Conservation (phyloP, 2,113 vertebrate species). For the Charadrius vociferus region DNA sequence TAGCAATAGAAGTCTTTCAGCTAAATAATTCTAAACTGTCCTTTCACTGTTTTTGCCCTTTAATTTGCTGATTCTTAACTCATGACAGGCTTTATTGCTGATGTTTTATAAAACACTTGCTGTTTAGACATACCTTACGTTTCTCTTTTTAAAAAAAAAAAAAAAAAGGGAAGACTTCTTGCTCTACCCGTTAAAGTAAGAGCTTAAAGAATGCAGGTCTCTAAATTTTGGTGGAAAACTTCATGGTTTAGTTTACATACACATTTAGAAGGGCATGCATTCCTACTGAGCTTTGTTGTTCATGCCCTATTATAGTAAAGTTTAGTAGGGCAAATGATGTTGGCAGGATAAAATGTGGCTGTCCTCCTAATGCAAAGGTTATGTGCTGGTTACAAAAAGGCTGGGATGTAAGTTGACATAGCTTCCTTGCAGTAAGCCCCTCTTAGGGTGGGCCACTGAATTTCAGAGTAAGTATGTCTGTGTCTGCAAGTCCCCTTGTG, state of each 20-base stretch:
- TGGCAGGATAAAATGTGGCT: neutral
- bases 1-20: neutral
- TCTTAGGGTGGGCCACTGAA: neutral
- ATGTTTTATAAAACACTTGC: neutral
- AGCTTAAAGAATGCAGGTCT: neutral
- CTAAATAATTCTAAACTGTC: neutral
- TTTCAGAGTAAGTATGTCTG: neutral
- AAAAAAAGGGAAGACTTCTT: neutral
- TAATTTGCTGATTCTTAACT: neutral
- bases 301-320: neutral
- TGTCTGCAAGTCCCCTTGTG: neutral
- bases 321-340: neutral
- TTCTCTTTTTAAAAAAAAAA: neutral
- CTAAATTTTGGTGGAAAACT: neutral
- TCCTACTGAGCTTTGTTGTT: neutral
- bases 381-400: neutral
- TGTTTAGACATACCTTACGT: neutral
- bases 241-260: neutral
- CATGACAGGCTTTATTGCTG: neutral
- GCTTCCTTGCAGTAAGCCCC: neutral
- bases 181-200: neutral
- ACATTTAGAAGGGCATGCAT: neutral
- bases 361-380: neutral
- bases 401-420: neutral
- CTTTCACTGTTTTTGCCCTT: neutral